Base-by-base conservation (phyloP, 1,140 invertebrate genomes). In the Drosophila trapezifrons region DNA sequence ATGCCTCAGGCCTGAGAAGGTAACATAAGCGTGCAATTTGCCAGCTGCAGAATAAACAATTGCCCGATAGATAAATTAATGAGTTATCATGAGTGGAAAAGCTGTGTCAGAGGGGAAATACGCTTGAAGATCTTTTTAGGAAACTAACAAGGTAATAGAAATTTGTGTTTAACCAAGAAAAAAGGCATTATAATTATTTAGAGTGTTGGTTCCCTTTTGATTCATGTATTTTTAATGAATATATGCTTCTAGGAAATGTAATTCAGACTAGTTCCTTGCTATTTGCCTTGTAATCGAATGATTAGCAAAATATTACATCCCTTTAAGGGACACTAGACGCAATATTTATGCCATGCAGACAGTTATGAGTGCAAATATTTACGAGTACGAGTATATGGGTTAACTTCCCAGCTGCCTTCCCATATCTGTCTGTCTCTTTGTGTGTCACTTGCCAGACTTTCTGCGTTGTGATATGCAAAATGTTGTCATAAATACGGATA, bases 391-490 rank as follows among this genome's bases (percentile, higher is more conserved):
- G 38, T n/a, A 70, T 69, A 22, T 67, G 62, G 46, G 27, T 27
- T 67, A 37, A 67, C 46, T 55, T 38, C 27, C 25, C 13, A 18
- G 37, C 35, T 57, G 49, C 17, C 25, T 13, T 29, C 13, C 15
- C 22, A 25, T 17, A 35, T 52, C 29, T 27, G 58, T 8, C 54
- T 58, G 40, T 27, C 29, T 59, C 13, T 27, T 37, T 58, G 38
- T 58, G 42, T 76, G 72, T 66, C 77, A 71, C 60, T 65, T 65
- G 57, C 18, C 64, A 70, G 67, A 69, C 67, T 57, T 47, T 43
- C 18, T 35, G 49, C 49, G 6, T 40, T 67, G 18, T 70, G 40
- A 70, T 43, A 42, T 65, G 20, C 18, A 43, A 67, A 65, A 67
- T 32, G 63, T 67, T 70, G 49, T 47, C 67, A 67, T 47, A 70